Evolutionary conservation across 1,140 invertebrate genomes (phyloP), one percentile per base, ranked within the genome.

Genomic region (Drosophila biarmipes): DNA sequence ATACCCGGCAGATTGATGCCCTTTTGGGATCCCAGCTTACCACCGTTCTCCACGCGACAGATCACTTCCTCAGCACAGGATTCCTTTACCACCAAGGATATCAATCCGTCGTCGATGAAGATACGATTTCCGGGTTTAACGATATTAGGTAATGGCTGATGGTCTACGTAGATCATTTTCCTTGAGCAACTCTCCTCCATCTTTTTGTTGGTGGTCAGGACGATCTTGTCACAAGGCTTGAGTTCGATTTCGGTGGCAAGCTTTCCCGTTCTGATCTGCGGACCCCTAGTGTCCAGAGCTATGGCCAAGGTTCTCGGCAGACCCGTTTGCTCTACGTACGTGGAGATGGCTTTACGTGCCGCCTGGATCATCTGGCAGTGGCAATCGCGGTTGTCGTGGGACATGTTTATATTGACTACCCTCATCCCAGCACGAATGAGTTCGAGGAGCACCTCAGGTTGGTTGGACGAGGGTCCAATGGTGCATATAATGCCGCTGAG

Each of bases 371-470:
- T 98, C 67, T 95, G 95, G 1, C 94, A 95, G 91, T 99, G 98
- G 92, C 98, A 98, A 89, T 99, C 98, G 89, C 99, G 96, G 0
- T 97, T 96, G 46, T 98, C 98, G 92, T 99, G 98, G 3, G 98
- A 99, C 93, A 99, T 99, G 93, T 99, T 99, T 91, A 99, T 93
- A 46, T 98, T 94, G 8, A 98, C 98, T 62, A 99, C 96, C 80
- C 99, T 98, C 98, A 99, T 99, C 1, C 99, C 98, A 2, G 97
- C 96, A 67, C 96, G 95, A 87, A 99, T 98, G 96, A 99, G 98
- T 75, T 98, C 94, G 76, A 97, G 95, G 12, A 99, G 92, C 68
- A 95, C 96, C 15, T 95, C 95, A 0, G 96, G 95, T 38, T 95
- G 94, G 21, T 95, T 93, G n/a, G 97, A 98, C 1, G 95, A 97